Conservation (phyloP, 2,113 vertebrate species). For the Lepidothrix coronata region DNA sequence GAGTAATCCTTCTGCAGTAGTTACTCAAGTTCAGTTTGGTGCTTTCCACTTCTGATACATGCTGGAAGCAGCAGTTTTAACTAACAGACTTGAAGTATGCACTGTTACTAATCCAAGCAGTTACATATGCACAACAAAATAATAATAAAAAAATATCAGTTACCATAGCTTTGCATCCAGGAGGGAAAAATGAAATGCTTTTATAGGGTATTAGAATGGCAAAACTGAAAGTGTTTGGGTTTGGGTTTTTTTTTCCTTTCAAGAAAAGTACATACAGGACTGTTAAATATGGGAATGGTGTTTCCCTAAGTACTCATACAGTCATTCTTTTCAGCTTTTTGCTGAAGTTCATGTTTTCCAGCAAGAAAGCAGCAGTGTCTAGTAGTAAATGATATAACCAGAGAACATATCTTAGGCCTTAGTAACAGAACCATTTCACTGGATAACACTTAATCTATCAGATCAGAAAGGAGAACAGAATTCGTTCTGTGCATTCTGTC, state of each 20-base stretch:
- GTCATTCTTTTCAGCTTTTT: background rate
- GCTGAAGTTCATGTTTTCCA: background rate
- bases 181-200: background rate
- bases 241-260: background rate
- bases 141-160: background rate
- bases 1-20: background rate
- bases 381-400: background rate
- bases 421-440: background rate
- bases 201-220: background rate
- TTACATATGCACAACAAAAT: background rate
- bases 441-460: background rate
- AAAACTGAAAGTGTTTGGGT: background rate
- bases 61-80: background rate
- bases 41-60: background rate
- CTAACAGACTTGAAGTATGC: background rate
- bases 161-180: background rate
- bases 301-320: background rate
- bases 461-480: background rate
- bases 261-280: background rate
- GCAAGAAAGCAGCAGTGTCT: background rate
- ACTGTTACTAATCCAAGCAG: background rate
- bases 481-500: background rate
- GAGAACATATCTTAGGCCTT: background rate
- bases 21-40: constrained; percentile 35
- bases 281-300: background rate